Evolutionary conservation across 2,888 invertebrate genomes (phyloP).

Genomic region (Dicyrtomina minuta): DNA sequence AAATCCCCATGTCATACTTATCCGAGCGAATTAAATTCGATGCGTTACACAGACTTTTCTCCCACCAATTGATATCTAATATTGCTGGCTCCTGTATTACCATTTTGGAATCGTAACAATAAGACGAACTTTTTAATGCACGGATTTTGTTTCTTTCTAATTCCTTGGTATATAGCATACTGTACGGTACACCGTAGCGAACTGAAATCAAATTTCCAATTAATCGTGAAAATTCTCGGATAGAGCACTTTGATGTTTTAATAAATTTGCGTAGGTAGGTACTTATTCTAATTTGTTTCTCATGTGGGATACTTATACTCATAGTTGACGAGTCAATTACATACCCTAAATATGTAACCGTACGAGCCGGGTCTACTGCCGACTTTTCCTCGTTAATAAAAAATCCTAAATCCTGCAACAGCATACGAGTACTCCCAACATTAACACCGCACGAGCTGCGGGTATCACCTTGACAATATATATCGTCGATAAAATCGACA

Average conservation of each 20-base stretch:
- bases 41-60: not conserved
- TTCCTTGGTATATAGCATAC: constrained; percentile 22
- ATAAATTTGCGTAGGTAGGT: not conserved
- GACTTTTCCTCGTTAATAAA: constrained; percentile 19
- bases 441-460: not conserved
- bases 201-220: constrained; percentile 26
- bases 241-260: not conserved
- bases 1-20: constrained; percentile 12
- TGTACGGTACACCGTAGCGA: constrained; percentile 26
- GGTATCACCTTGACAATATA: not conserved
- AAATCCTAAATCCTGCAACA: constrained; percentile 2
- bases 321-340: constrained; percentile 11
- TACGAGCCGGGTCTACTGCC: not conserved
- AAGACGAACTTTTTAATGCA: not conserved
- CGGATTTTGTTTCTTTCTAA: constrained; percentile 28
- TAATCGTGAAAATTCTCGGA: not conserved
- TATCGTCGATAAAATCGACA: constrained; percentile 23
- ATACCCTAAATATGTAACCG: constrained; percentile 19
- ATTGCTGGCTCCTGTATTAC: not conserved
- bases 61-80: constrained; percentile 17
- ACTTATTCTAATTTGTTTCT: not conserved
- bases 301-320: constrained; percentile 4
- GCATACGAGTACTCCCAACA: not conserved
- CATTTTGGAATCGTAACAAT: not conserved
- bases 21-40: not conserved